Evolutionary conservation across 2,797 vertebrate species (phyloP), one percentile per base, ranked within the genome.

Genomic region (Serranus cabrilla): DNA sequence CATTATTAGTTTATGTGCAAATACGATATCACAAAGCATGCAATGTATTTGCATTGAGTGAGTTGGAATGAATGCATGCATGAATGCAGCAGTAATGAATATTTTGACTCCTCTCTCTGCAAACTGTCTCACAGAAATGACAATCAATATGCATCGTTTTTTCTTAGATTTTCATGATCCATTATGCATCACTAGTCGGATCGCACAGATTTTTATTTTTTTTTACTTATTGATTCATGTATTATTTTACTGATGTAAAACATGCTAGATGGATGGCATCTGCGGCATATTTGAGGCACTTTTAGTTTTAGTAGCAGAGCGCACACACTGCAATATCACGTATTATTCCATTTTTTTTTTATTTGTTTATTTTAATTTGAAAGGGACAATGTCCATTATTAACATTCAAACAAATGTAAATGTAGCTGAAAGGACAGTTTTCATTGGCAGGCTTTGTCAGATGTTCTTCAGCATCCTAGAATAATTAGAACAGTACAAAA

Each of bases 81-180:
- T 50, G 7, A 40, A 65, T 61, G 64, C 61, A 66, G 46, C 56
- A 50, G 50, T 58, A 58, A 67, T 66, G 47, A 59, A 47, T 34
- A 67, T 25, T 43, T 59, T 77, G 20, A 62, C 34, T 71, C 43
- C 5, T 57, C 47, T 52, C 42, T 3, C 20, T 47, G 37, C 2
- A 49, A 46, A 63, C 45, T 23, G 37, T 75, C 39, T 31, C 40
- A 52, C 47, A 66, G 52, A 74, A 68, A 64, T 57, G 23, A 71
- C 60, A 13, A n/a, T 64, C 37, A 47, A 11, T 43, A 42, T 57
- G 20, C 31, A 57, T 69, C 51, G 42, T 16, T 70, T 73, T 34
- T 34, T 34, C 34, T 34, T 8, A 34, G 21, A 50, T 52, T 57
- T 64, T 12, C 59, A 14, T 14, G 21, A 57, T 59, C 39, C 37